These are phyloP conservation scores for Artemia franciscana DNA, from an alignment of 1,140 invertebrate species.

Conservation along the genomic window DNA sequence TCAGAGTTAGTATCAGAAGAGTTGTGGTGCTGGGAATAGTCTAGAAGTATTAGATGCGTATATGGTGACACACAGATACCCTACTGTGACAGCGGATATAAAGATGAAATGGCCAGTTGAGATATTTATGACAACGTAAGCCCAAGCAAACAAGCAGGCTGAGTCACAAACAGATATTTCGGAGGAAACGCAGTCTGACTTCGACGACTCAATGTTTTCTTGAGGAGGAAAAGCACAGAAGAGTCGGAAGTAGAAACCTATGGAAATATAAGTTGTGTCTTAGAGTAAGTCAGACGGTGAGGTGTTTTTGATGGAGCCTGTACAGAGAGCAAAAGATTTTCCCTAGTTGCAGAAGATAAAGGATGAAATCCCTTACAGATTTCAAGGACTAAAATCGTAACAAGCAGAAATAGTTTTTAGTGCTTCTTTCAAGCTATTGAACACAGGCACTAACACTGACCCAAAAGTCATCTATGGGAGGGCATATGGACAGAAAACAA, in stretches of 20 bases:
- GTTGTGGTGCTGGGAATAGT: too few relatives aligned
- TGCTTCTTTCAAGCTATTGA: background rate
- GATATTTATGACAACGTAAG: background rate
- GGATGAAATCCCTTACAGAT: background rate
- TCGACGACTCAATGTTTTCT: background rate
- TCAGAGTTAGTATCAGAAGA: background rate
- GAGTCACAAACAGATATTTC: background rate
- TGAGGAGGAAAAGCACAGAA: background rate
- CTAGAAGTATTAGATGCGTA: background rate
- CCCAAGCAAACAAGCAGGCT: background rate
- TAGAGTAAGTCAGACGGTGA: too few relatives aligned
- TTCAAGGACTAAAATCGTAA: background rate
- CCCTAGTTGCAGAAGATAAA: background rate
- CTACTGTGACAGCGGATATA: background rate
- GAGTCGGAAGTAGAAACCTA: background rate
- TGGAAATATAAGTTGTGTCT: too few relatives aligned
- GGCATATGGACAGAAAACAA: background rate
- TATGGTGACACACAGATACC: background rate
- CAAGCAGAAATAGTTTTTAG: background rate
- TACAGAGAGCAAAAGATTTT: too few relatives aligned
- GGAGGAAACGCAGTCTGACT: too few relatives aligned
- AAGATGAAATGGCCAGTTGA: background rate
- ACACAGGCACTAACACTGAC: background rate
- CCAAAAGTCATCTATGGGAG: background rate
- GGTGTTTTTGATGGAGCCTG: too few relatives aligned